Evolutionary conservation across 2,113 vertebrate genomes (phyloP), one percentile per base, ranked within the genome.

Genomic region (Oxyruncus cristatus): DNA sequence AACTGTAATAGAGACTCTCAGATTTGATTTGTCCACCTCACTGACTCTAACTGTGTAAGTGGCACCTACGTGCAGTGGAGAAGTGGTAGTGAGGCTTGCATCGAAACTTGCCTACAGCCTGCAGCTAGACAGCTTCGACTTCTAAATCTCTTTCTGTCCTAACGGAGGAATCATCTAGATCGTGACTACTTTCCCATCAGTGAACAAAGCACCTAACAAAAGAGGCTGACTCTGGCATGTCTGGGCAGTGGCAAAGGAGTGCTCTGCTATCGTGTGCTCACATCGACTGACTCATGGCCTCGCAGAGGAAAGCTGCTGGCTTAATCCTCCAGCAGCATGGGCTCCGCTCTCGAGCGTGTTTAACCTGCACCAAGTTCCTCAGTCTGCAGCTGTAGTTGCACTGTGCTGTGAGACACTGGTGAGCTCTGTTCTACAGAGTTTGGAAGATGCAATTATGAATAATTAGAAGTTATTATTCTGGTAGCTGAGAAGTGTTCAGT

Each of bases 261-360:
- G 93, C 92, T 93, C 76, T 26, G 83, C 92, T 96, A 96, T 96
- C 95, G 4, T 32, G 73, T 0, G 5, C 85, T 89, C 47, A 3
- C 92, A 96, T 96, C 95, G 27, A 78, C 92, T 96, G 96, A 96
- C 88, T 96, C 95, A 96, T 3, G 79, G 88, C 76, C 88, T 88
- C 8, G 14, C 67, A 71, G 83, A 92, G 59, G 91, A 71, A 52
- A 78, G 93, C 92, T 94, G 83, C 27, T 85, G 20, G 27, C 59
- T 84, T 91, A 63, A 77, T 93, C 79, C 86, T 95, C 56, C 84
- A 74, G 85, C 83, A 70, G 42, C 91, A 80, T 46, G 3, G 0
- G 42, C 91, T 71, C 72, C 1, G 2, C 67, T 90, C 86, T 39
- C 55, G 44, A 90, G 75, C 14, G 1, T 56, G 46, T 88, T 55